Conservation (phyloP, 92 coral and sea anemone genomes). For the Micromussa lordhowensis region DNA sequence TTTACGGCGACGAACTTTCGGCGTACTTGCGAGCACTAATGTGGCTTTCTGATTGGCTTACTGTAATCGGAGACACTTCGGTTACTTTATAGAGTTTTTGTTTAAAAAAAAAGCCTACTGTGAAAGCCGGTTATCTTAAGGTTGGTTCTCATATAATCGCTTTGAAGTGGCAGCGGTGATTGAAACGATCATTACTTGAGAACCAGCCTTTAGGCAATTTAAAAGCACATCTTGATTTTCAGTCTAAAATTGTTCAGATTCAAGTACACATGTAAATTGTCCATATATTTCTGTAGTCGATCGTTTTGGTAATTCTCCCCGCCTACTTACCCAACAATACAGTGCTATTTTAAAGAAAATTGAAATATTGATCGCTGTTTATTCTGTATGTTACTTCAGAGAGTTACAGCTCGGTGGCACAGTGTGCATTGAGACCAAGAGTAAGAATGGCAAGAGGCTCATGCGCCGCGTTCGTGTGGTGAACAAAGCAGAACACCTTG, state of each 20-base stretch:
- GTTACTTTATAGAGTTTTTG: too few relatives aligned
- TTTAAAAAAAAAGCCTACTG: too few relatives aligned
- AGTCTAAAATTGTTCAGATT: too few relatives aligned
- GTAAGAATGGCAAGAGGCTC: conserved; percentile 95
- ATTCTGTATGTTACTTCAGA: conserved; percentile 8
- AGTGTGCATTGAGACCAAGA: conserved; percentile 97
- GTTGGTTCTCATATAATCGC: too few relatives aligned
- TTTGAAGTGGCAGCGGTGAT: too few relatives aligned
- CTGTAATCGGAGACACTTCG: not conserved
- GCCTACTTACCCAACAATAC: not conserved
- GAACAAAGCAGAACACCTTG: conserved; percentile 90
- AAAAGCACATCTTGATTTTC: too few relatives aligned
- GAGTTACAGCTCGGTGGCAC: conserved; percentile 97
- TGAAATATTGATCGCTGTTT: not conserved
- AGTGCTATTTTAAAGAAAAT: not conserved
- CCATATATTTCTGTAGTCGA: not conserved
- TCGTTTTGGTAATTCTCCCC: not conserved
- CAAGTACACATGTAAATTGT: too few relatives aligned
- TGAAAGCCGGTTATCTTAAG: too few relatives aligned
- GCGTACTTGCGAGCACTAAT: not conserved
- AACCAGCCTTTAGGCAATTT: too few relatives aligned
- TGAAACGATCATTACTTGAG: too few relatives aligned
- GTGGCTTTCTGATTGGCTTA: not conserved
- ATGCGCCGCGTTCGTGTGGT: conserved; percentile 97
- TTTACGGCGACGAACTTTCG: not conserved